These are phyloP conservation scores for Rhinopomastus cyanomelas DNA, from an alignment of 2,113 vertebrate genomes.

Conservation along the genomic window DNA sequence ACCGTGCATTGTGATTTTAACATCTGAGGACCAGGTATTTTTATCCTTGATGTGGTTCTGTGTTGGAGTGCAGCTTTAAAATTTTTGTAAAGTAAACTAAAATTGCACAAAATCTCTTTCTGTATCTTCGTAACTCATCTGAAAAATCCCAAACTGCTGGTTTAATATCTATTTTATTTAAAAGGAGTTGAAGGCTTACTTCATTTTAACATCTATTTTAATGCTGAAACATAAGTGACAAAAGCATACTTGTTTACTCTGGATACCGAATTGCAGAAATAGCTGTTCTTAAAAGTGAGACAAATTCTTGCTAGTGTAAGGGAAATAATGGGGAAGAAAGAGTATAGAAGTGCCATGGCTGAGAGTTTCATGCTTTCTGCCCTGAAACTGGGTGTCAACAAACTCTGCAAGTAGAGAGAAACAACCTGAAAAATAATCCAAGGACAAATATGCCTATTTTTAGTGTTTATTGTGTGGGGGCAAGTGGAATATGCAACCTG, in stretches of 20 bases:
- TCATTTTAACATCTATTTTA: background rate
- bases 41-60: background rate
- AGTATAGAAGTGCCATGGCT: background rate
- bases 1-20: background rate
- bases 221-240: background rate
- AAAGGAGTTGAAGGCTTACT: background rate
- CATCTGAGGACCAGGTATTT: background rate
- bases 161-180: background rate
- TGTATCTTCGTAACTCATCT: background rate
- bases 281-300: constrained; percentile 15
- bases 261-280: constrained; percentile 6
- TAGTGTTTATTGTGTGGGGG: background rate
- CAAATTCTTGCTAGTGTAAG: constrained; percentile 23
- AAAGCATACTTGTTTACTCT: background rate
- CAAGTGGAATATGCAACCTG: background rate
- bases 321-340: constrained; percentile 51
- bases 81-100: background rate
- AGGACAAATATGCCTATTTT: constrained; percentile 11
- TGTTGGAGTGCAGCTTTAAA: background rate
- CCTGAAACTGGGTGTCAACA: background rate
- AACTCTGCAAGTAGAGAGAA: background rate
- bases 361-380: background rate
- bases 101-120: background rate
- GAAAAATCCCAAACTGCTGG: background rate
- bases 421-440: background rate